Evolutionary conservation across 2,113 vertebrate species (phyloP), one percentile per base, ranked within the genome.

Genomic region (Panthera uncia): DNA sequence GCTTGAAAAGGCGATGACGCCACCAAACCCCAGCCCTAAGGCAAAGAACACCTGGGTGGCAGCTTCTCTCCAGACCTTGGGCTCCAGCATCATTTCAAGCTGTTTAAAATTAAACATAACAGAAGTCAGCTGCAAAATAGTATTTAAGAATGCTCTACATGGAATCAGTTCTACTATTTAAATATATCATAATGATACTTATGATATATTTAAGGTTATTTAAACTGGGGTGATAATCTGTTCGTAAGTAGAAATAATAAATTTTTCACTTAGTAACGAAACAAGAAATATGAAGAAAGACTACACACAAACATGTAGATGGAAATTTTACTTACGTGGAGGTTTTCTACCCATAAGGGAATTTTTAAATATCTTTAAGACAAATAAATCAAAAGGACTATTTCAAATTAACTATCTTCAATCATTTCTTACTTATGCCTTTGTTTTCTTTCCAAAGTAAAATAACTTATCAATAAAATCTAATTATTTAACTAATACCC

Each of bases 11-110:
- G 99, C 99, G 97, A 99, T 99, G 98, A 99, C 99, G 52, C 99
- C 99, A 73, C 99, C 99, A 92, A 99, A 99, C 97, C 99, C 99
- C 74, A 99, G 99, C 71, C 99, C 99, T 97, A 99, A 99, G 55
- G 99, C 99, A 98, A 99, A 99, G 99, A 99, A 99, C 94, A 99
- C 99, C 99, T 99, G 99, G 55, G 99, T 99, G 52, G 99, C 99
- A 65, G 99, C 99, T 98, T 99, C 99, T 94, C 99, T 99, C 99
- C 99, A 99, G 94, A 99, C 99, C 93, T 99, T 99, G 95, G 99
- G 98, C 95, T 99, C 99, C 99, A 99, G 96, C 99, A 99, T 99
- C 98, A 99, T 99, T 99, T 99, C 99, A 98, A 99, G 95, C 99
- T 99, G 99, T 98, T 98, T 98, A 97, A 98, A 98, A 99, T 97